phyloP scores from a whole-genome alignment of 2,797 vertebrate genomes.

The Echiichthys vipera region DNA sequence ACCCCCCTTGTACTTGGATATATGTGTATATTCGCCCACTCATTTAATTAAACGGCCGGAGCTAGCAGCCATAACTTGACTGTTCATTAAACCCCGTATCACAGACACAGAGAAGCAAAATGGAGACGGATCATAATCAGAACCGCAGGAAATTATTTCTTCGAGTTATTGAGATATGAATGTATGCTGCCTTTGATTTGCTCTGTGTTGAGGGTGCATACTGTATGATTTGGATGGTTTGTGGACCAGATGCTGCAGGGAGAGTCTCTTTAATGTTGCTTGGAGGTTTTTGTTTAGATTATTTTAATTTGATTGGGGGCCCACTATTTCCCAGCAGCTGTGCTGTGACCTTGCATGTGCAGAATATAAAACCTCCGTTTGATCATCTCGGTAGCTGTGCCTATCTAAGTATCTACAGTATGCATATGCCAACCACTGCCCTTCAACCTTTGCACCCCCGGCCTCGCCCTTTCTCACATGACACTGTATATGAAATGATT shows the following conservation, averaged over 20 bases:
- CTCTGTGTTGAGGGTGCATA: neutral
- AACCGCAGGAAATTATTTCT: conserved; percentile 52
- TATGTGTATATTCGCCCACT: conserved; percentile 47
- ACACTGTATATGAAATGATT: conserved; percentile 64
- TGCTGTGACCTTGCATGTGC: conserved; percentile 29
- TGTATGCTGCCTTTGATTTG: conserved; percentile 1
- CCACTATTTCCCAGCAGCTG: conserved; percentile 10
- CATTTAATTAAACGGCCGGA: conserved; percentile 59
- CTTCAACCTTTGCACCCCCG: neutral
- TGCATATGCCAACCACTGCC: neutral
- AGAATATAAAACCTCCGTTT: conserved; percentile 19
- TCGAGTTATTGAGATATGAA: conserved; percentile 22
- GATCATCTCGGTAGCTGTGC: conserved; percentile 10
- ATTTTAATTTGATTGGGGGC: conserved; percentile 33
- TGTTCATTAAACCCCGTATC: conserved; percentile 62
- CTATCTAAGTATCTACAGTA: neutral
- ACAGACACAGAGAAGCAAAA: conserved; percentile 36
- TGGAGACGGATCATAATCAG: conserved; percentile 58
- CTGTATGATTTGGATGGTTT: neutral
- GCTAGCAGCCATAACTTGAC: conserved; percentile 30
- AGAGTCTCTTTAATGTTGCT: conserved; percentile 15
- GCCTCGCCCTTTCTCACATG: conserved; percentile 24
- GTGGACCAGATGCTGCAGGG: conserved; percentile 8
- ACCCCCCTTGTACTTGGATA: conserved; percentile 40
- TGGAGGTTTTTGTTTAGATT: conserved; percentile 8